phyloP scores from a whole-genome alignment of 2,888 invertebrate genomes.

The Drosophila eohydei region DNA sequence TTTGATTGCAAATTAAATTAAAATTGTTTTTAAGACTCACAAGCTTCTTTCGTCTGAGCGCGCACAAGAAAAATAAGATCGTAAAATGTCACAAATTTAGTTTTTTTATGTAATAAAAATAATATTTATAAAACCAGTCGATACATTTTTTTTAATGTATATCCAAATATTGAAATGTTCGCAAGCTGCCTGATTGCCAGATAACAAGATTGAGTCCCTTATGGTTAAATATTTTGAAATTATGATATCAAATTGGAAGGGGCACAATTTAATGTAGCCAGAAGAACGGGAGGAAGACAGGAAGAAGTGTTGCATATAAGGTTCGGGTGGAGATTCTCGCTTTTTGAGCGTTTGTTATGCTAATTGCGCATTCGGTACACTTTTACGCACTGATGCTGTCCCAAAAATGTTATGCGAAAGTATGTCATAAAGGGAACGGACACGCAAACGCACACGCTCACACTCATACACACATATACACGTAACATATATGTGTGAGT shows the following conservation, averaged over 20 bases:
- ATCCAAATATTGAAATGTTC: neutral
- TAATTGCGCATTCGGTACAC: conserved; percentile 31
- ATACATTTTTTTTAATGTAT: neutral
- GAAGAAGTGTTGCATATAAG: conserved; percentile 6
- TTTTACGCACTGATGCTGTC: conserved; percentile 35
- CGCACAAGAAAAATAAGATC: too few species aligned
- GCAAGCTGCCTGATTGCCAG: neutral
- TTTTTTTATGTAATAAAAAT: too few species aligned
- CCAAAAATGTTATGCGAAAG: conserved; percentile 43
- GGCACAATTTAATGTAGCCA: conserved; percentile 6
- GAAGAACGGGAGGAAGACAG: neutral
- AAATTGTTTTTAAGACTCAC: neutral
- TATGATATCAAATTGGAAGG: conserved; percentile 1
- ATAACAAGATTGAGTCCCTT: neutral
- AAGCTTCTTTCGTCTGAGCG: neutral
- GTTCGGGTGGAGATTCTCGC: neutral
- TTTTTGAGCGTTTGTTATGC: conserved; percentile 30
- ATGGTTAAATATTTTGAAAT: neutral
- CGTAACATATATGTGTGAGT: neutral
- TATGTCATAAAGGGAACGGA: conserved; percentile 53
- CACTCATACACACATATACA: neutral
- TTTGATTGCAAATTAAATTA: neutral
- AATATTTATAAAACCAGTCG: too few species aligned
- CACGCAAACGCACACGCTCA: conserved; percentile 5
- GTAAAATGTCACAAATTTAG: too few species aligned